These are phyloP conservation scores for Opisthograptis luteolata DNA, from an alignment of 2,888 invertebrate genomes.

Conservation along the genomic window DNA sequence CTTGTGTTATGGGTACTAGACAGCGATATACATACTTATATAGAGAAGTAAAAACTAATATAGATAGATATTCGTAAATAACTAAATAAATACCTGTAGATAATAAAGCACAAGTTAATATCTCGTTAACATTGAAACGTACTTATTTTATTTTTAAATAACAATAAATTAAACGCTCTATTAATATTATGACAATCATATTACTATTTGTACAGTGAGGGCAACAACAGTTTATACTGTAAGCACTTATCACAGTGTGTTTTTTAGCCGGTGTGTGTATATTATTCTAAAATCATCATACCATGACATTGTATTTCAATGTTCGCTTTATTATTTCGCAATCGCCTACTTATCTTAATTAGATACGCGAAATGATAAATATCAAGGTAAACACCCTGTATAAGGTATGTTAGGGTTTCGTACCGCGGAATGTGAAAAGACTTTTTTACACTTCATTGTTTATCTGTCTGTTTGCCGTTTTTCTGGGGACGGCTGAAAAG, in stretches of 20 bases:
- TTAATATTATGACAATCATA: background rate
- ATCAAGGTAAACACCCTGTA: slow-evolving; percentile 1
- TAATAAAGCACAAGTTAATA: too few species aligned
- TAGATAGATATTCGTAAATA: too few species aligned
- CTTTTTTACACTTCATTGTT: too few species aligned
- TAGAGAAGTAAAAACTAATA: too few species aligned
- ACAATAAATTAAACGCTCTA: background rate
- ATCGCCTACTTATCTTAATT: slow-evolving; percentile 6
- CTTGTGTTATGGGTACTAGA: too few species aligned
- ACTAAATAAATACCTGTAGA: too few species aligned
- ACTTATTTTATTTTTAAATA: background rate
- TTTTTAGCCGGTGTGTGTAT: background rate
- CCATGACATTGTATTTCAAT: slow-evolving; percentile 7
- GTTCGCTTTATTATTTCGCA: background rate
- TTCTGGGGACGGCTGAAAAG: too few species aligned
- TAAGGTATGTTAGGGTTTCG: background rate
- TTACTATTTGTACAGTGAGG: background rate
- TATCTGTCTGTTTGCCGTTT: too few species aligned
- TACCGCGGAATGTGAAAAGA: too few species aligned
- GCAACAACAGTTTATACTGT: slow-evolving; percentile 1
- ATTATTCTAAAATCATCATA: slow-evolving; percentile 1
- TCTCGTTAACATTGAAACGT: too few species aligned
- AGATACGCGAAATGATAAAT: background rate
- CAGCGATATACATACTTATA: too few species aligned
- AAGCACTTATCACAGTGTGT: background rate